Base-by-base conservation (phyloP, 2,888 invertebrate species). In the Lithophane semibrunnea region DNA sequence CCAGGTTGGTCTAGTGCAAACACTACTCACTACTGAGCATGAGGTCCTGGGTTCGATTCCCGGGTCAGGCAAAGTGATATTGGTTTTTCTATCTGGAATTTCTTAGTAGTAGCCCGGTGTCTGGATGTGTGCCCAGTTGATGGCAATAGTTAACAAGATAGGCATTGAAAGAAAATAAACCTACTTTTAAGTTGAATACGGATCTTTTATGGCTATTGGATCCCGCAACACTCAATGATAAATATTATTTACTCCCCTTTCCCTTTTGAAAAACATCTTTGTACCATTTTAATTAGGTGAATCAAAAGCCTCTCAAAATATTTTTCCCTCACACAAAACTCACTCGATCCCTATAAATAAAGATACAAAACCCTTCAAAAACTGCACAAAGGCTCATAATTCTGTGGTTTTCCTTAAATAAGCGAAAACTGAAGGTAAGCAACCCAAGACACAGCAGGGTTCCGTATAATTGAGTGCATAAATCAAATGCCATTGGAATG, bases 401-500 rank as follows among this genome's bases (percentile, higher is more conserved):
- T 80, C 74, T 81, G 80, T 67, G 85, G 80, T 85, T 88, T 87
- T 86, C 81, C 88, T 84, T 84, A 84, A 88, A 82, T 86, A 87
- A 83, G 83, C 83, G 74, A 78, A 80, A 88, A 84, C 78, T 82
- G 77, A 82, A 84, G 79, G 87, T 84, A 86, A 80, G 75, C 73
- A 71, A 79, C 68, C 73, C 84, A 83, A 86, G 86, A 84, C 91
- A 86, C 94, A 88, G 92, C 92, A 88, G 93, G 95, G 88, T 90
- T 89, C 89, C 89, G 82, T 90, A 89, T 95, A 94, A 96, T 96
- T 95, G 95, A 93, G 92, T 86, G 89, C 92, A 95, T 96, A 96
- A 96, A 96, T 96, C 96, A 94, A 85, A 88, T 76, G 83, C 90
- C 92, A 92, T 93, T 92, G 93, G 93, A 95, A 94, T 94, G 92